Evolutionary conservation across 1,140 invertebrate genomes (phyloP).

Genomic region (Aphaenogaster ashmeadi): DNA sequence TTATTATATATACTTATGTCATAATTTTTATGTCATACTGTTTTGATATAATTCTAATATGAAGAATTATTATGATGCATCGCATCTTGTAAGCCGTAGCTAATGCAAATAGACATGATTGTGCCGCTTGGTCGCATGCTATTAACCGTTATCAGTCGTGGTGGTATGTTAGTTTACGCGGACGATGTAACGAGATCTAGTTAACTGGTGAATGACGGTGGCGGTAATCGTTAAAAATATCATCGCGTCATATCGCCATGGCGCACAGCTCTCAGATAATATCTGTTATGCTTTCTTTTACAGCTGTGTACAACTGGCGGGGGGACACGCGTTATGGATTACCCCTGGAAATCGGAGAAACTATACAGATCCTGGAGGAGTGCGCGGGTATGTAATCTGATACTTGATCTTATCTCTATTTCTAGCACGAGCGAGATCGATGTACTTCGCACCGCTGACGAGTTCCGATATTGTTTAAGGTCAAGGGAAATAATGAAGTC

Average conservation of each 20-base stretch:
- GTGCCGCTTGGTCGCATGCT: not conserved
- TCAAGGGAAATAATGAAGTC: slow-evolving; percentile 7
- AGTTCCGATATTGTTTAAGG: not conserved
- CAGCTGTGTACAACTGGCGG: slow-evolving; percentile 96
- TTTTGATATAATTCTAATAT: not conserved
- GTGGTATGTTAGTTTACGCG: slow-evolving; percentile 21
- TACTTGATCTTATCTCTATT: not conserved
- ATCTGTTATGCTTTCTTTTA: slow-evolving; percentile 80
- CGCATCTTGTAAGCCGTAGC: not conserved
- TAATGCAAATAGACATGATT: not conserved
- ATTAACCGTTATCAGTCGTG: slow-evolving; percentile 9
- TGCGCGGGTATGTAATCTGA: slow-evolving; percentile 89
- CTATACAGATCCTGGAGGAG: slow-evolving; percentile 96
- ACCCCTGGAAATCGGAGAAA: slow-evolving; percentile 95
- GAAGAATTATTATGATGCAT: not conserved
- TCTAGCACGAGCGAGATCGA: not conserved
- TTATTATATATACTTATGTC: not conserved
- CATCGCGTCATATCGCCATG: slow-evolving; percentile 33
- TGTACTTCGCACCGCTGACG: not conserved
- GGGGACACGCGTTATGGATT: slow-evolving; percentile 94
- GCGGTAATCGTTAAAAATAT: slow-evolving; percentile 43
- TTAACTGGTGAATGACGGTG: slow-evolving; percentile 36
- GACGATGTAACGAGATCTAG: slow-evolving; percentile 35
- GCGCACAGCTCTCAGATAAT: not conserved
- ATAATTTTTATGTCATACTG: not conserved